phyloP scores from a whole-genome alignment of 2,888 invertebrate species.

The Ctena decussata region DNA sequence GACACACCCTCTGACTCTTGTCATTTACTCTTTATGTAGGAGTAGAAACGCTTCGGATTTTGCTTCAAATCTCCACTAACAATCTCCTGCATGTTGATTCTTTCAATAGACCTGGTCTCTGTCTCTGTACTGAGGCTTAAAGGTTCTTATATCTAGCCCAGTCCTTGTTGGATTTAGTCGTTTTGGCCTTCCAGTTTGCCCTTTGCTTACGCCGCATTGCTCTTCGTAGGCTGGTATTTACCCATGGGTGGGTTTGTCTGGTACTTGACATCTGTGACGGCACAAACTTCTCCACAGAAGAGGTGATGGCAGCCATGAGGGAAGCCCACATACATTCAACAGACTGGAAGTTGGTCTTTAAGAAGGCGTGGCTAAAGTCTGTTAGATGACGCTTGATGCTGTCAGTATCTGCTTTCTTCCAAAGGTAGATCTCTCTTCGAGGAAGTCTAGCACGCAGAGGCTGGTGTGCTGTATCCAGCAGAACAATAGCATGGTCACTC shows the following conservation, averaged over 20 bases:
- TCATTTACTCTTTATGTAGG: conserved; percentile 18
- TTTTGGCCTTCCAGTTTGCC: neutral
- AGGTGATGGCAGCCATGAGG: neutral
- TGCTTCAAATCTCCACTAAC: neutral
- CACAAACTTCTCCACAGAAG: neutral
- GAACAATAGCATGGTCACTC: no score
- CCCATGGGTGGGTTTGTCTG: neutral
- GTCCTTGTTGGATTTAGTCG: neutral
- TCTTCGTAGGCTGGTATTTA: neutral
- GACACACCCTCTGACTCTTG: neutral
- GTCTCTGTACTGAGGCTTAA: neutral
- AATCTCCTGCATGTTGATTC: neutral
- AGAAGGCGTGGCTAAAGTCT: no score
- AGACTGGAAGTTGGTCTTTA: no score
- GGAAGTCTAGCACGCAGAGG: no score
- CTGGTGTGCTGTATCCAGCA: no score
- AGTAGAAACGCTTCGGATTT: conserved; percentile 13
- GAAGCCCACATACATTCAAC: neutral
- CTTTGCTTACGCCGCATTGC: neutral
- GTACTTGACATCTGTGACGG: neutral
- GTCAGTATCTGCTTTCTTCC: no score
- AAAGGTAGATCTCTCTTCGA: no score
- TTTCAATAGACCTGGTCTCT: neutral
- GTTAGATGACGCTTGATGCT: no score
- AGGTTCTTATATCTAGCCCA: neutral